A percentile compares a stretch with the other conserved stretches of the same genome.
phyloP scores from a whole-genome alignment of 2,888 invertebrate species.

The Abrostola tripartita region DNA sequence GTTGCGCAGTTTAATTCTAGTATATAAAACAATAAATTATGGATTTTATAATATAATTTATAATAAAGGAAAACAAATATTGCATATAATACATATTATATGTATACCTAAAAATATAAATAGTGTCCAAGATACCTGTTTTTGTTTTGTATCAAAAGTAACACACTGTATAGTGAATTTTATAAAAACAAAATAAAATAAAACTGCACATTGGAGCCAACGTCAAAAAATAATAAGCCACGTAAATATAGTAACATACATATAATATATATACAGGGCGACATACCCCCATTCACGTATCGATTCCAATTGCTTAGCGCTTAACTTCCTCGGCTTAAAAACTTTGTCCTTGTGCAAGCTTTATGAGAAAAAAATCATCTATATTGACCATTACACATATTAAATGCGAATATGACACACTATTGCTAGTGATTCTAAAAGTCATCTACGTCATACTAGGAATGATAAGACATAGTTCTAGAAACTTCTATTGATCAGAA shows the following conservation, averaged over 20 bases:
- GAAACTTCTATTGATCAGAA: slow-evolving; percentile 31
- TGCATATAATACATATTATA: too few relatives aligned
- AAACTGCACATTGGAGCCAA: slow-evolving; percentile 63
- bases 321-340: slow-evolving; percentile 92
- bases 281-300: slow-evolving; percentile 95
- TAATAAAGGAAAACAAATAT: too few relatives aligned
- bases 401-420: slow-evolving; percentile 42
- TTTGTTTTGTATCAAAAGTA: too few relatives aligned
- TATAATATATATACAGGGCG: slow-evolving; percentile 56
- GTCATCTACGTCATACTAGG: slow-evolving; percentile 42
- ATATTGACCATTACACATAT: slow-evolving; percentile 53
- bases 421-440: slow-evolving; percentile 50
- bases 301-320: slow-evolving; percentile 95
- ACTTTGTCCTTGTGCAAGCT: slow-evolving; percentile 83
- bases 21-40: too few relatives aligned
- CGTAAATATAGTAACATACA: slow-evolving; percentile 64
- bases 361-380: slow-evolving; percentile 71
- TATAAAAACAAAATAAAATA: background rate
- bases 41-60: too few relatives aligned
- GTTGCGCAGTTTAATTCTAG: too few relatives aligned
- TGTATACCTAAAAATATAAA: too few relatives aligned
- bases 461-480: slow-evolving; percentile 40
- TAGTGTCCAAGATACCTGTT: too few relatives aligned
- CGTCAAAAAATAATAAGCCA: slow-evolving; percentile 54
- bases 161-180: too few relatives aligned